Percentiles rank a stretch among this genome's conserved stretches.
These are phyloP conservation scores for Sphaerophoria rueppellii DNA, from an alignment of 2,888 invertebrate genomes.

Conservation along the genomic window DNA sequence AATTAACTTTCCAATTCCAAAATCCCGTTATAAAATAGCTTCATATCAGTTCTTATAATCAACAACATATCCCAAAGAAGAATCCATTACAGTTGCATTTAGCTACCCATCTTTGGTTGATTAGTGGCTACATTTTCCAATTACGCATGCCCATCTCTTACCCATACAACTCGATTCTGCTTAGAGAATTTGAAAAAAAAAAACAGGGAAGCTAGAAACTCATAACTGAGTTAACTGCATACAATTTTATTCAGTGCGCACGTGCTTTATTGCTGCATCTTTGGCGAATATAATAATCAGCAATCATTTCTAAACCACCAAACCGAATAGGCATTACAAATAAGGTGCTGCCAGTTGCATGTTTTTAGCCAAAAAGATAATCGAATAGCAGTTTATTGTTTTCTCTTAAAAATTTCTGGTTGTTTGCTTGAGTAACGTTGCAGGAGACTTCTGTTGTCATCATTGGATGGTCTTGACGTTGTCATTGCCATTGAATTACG, in stretches of 20 bases:
- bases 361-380: constrained; percentile 30
- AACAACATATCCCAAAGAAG: constrained; percentile 35
- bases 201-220: constrained; percentile 4
- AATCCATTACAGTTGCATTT: constrained; percentile 54
- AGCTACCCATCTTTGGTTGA: constrained; percentile 36
- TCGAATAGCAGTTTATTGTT: constrained; percentile 20
- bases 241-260: constrained; percentile 16
- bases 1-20: constrained; percentile 56
- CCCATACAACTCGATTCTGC: constrained; percentile 20
- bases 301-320: constrained; percentile 9
- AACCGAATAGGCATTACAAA: constrained; percentile 1
- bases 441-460: neutral
- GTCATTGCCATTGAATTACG: constrained; percentile 70
- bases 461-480: constrained; percentile 21
- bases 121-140: constrained; percentile 51
- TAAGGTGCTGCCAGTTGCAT: constrained; percentile 25
- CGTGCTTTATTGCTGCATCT: constrained; percentile 23
- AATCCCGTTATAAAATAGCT: constrained; percentile 42
- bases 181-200: constrained; percentile 30
- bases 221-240: constrained; percentile 19
- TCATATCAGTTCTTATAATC: constrained; percentile 21
- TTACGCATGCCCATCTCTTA: constrained; percentile 44
- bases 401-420: constrained; percentile 52
- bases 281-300: constrained; percentile 26
- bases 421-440: constrained; percentile 36